Conservation (phyloP, 2,113 vertebrate genomes). For the Ctenodactylus gundi region DNA sequence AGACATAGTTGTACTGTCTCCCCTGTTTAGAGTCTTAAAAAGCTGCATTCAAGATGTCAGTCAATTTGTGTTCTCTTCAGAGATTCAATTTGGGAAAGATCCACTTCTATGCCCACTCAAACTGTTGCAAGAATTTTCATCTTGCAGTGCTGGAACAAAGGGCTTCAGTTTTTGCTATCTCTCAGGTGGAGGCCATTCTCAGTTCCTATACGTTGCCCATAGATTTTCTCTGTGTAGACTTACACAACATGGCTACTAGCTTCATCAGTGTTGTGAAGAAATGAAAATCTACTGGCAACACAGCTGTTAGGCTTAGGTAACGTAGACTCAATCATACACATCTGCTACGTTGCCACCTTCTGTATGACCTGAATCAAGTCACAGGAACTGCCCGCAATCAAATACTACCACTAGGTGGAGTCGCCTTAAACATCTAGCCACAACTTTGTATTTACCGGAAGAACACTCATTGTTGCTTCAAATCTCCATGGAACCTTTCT, state of each 20-base stretch:
- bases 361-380: background rate
- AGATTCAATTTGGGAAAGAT: background rate
- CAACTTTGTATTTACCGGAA: background rate
- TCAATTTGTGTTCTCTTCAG: background rate
- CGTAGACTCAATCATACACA: background rate
- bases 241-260: background rate
- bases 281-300: background rate
- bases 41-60: background rate
- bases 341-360: background rate
- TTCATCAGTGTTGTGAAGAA: background rate
- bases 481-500: background rate
- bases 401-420: background rate
- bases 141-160: background rate
- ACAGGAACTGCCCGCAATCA: background rate
- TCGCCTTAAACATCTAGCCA: background rate
- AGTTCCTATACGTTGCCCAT: background rate
- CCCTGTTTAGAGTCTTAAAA: background rate
- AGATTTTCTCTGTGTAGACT: background rate
- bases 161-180: background rate
- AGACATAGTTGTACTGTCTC: background rate
- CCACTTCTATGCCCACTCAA: background rate
- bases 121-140: background rate
- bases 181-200: background rate
- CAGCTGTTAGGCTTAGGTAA: background rate
- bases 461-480: background rate